phyloP scores from a whole-genome alignment of 2,888 invertebrate species.

The Metalampra italica region DNA sequence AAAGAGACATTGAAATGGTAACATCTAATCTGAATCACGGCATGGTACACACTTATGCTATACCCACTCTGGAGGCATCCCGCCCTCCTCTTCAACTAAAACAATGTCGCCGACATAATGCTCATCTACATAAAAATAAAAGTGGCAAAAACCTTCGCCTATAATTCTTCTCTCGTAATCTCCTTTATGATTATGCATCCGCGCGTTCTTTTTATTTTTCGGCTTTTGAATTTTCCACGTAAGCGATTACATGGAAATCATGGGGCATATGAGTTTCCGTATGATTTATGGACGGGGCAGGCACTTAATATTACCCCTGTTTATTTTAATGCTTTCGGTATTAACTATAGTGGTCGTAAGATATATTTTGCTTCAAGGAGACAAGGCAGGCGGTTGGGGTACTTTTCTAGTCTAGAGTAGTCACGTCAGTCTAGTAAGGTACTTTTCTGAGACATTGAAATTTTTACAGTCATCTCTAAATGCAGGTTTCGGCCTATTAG shows the following conservation, averaged over 20 bases:
- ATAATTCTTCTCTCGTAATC: constrained; percentile 25
- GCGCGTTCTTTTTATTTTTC: constrained; percentile 20
- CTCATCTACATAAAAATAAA: constrained; percentile 32
- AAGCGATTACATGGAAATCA: background rate
- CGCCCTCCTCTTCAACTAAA: constrained; percentile 2
- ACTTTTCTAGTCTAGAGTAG: too few species aligned
- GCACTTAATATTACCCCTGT: constrained; percentile 40
- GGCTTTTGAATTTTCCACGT: constrained; percentile 17
- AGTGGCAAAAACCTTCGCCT: constrained; percentile 17
- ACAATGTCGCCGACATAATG: constrained; percentile 15
- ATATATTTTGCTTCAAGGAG: too few species aligned
- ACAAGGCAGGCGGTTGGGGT: too few species aligned
- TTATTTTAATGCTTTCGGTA: constrained; percentile 37
- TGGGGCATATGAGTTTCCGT: constrained; percentile 32
- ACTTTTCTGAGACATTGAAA: too few species aligned
- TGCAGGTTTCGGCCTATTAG: too few species aligned
- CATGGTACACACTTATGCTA: too few species aligned
- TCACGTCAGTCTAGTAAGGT: too few species aligned
- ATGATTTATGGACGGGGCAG: constrained; percentile 44
- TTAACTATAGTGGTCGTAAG: too few species aligned
- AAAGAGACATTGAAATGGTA: too few species aligned
- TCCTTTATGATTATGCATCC: constrained; percentile 20
- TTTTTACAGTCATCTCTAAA: too few species aligned
- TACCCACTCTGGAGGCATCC: background rate
- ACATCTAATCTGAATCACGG: too few species aligned